Percentiles rank a stretch among this genome's conserved stretches.
phyloP scores from a whole-genome alignment of 2,113 vertebrate species.

The Polypterus bichir region DNA sequence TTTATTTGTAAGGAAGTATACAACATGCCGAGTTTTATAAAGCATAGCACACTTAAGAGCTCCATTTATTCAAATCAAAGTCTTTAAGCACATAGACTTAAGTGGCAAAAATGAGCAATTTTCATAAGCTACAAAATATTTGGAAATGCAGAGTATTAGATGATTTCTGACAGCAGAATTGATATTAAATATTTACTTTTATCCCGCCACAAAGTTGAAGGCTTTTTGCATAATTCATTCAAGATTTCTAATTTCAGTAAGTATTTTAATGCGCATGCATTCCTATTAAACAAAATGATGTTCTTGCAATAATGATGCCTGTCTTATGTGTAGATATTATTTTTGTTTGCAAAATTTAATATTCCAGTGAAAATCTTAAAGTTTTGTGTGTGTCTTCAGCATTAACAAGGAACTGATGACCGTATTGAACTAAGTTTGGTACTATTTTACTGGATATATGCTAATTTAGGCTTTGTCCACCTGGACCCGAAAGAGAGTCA shows the following conservation, averaged over 20 bases:
- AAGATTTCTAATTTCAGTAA: slow-evolving; percentile 6
- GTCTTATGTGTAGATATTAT: background rate
- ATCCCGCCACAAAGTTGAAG: slow-evolving; percentile 20
- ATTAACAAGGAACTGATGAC: background rate
- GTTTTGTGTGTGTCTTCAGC: background rate
- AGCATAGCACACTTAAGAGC: slow-evolving; percentile 75
- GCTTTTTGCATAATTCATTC: slow-evolving; percentile 30
- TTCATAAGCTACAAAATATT: slow-evolving; percentile 76
- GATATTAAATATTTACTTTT: slow-evolving; percentile 41
- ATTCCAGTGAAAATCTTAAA: slow-evolving; percentile 5
- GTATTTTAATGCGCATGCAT: slow-evolving; percentile 22
- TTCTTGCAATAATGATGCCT: slow-evolving; percentile 6
- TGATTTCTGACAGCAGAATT: slow-evolving; percentile 76
- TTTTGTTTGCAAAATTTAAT: slow-evolving; percentile 5
- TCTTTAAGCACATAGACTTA: slow-evolving; percentile 76
- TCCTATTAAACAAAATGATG: slow-evolving; percentile 24
- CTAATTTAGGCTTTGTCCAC: background rate
- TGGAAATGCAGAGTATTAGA: slow-evolving; percentile 74
- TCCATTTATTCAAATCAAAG: slow-evolving; percentile 83
- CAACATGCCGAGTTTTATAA: slow-evolving; percentile 79
- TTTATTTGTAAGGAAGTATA: slow-evolving; percentile 78
- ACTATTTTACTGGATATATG: background rate
- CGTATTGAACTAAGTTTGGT: background rate
- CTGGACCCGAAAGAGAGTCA: slow-evolving; percentile 4
- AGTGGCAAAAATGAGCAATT: slow-evolving; percentile 83